Base-by-base conservation (phyloP, 2,888 invertebrate species). In the Lasioglossum calceatum region DNA sequence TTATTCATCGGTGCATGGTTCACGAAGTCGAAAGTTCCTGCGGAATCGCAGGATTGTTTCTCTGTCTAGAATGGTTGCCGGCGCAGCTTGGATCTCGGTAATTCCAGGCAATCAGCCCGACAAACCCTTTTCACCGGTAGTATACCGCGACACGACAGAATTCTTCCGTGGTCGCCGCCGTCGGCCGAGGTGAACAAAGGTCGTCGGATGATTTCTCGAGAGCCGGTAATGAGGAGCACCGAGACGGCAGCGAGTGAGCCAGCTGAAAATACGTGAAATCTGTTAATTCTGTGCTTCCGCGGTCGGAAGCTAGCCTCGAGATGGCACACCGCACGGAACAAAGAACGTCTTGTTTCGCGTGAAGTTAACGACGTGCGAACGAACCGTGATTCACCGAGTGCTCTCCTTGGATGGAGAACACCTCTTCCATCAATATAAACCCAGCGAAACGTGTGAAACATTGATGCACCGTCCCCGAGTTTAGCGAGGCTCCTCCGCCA, bases 51-150 rank as follows among this genome's bases (percentile, higher is more conserved):
- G 61, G 50, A 77, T 74, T 70, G 71, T 87, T 81, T 81, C 79
- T 72, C 71, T 44, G 64, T 86, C 39, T 39, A 72, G 81, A 77
- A 83, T 67, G 67, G 76, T 73, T 61, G 50, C 23, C 79, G 73
- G 58, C n/a, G 83, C 71, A 61, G 64, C 67, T 70, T 5, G 86
- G 75, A 85, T 90, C 82, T 4, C 76, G 73, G 81, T 74, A 87
- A 90, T 88, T 85, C 64, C 85, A 78, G 58, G 89, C 89, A 90
- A 90, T 90, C 91, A 90, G 83, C 83, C 83, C 82, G 85, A 79
- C 84, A 79, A 86, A 83, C 82, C 85, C 88, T 79, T 80, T 82
- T 77, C 85, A 77, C 81, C 71, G 76, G 61, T 44, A 72, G 75
- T 87, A 19, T 32, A 83, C 82, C 77, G 87, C 87, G 87, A 87